phyloP scores from a whole-genome alignment of 2,797 vertebrate species.

The Epinephelus coioides region DNA sequence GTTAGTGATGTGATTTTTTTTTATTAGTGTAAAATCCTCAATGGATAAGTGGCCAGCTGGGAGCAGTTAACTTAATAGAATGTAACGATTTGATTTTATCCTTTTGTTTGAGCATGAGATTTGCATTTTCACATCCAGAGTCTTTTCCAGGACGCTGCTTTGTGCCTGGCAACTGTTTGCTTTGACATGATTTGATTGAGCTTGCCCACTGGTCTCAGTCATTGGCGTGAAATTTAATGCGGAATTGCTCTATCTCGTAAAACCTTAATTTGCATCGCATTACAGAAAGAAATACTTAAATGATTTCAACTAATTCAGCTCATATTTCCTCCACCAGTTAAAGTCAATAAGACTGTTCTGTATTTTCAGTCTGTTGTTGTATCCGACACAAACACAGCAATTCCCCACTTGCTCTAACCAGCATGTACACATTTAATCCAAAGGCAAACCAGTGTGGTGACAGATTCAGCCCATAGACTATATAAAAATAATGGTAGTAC shows the following conservation, averaged over 20 bases:
- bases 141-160: background rate
- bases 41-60: constrained; percentile 40
- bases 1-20: constrained; percentile 29
- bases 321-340: constrained; percentile 21
- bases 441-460: constrained; percentile 17
- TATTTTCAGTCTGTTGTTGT: background rate
- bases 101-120: constrained; percentile 14
- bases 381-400: constrained; percentile 8
- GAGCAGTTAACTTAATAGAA: constrained; percentile 28
- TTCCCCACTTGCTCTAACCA: constrained; percentile 12
- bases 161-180: constrained; percentile 9
- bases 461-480: constrained; percentile 2
- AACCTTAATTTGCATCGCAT: constrained; percentile 36
- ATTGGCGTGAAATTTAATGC: constrained; percentile 11
- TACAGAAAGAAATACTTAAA: constrained; percentile 11
- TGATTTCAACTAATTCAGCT: constrained; percentile 5
- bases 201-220: constrained; percentile 6
- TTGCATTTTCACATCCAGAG: background rate
- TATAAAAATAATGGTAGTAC: too few relatives aligned
- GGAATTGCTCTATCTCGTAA: constrained; percentile 2
- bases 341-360: constrained; percentile 5
- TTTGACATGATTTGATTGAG: constrained; percentile 27
- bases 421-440: constrained; percentile 11
- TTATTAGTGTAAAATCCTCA: constrained; percentile 40
- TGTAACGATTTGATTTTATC: background rate